Conservation (phyloP, 2,797 vertebrate species). For the Erithacus rubecula region DNA sequence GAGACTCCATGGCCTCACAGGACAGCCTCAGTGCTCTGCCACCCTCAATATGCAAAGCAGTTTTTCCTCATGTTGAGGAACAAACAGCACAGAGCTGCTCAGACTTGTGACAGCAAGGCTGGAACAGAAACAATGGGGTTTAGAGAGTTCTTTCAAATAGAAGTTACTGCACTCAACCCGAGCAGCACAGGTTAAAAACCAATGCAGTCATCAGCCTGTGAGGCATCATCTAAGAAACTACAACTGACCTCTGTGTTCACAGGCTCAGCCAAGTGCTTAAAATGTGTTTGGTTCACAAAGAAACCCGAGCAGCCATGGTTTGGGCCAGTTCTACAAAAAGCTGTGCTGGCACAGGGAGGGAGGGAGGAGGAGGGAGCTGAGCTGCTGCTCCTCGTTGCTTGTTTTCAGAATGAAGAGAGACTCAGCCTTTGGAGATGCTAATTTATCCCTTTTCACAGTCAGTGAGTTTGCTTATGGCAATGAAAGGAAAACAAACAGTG, state of each 20-base stretch:
- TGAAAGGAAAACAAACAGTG: constrained; percentile 47
- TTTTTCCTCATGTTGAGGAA: background rate
- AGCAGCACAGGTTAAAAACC: background rate
- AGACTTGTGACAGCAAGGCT: background rate
- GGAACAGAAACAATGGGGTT: accelerated
- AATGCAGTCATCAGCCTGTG: background rate
- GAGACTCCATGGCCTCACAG: no score
- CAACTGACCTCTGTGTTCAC: background rate
- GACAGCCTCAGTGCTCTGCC: background rate
- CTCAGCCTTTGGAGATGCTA: constrained; percentile 22
- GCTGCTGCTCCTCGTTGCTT: background rate
- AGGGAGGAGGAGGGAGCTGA: background rate
- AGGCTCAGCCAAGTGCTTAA: background rate
- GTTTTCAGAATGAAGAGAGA: background rate
- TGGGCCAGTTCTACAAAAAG: background rate
- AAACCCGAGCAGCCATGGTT: accelerated
- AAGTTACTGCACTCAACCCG: accelerated
- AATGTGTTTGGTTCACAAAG: background rate
- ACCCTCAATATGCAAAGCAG: background rate
- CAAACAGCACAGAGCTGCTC: background rate
- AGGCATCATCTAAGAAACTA: background rate
- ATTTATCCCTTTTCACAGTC: constrained; percentile 53
- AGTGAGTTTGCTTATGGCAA: constrained; percentile 39
- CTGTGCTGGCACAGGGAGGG: background rate
- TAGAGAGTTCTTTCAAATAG: background rate